Conservation (phyloP, 2,797 vertebrate genomes). For the Spinus pinus region DNA sequence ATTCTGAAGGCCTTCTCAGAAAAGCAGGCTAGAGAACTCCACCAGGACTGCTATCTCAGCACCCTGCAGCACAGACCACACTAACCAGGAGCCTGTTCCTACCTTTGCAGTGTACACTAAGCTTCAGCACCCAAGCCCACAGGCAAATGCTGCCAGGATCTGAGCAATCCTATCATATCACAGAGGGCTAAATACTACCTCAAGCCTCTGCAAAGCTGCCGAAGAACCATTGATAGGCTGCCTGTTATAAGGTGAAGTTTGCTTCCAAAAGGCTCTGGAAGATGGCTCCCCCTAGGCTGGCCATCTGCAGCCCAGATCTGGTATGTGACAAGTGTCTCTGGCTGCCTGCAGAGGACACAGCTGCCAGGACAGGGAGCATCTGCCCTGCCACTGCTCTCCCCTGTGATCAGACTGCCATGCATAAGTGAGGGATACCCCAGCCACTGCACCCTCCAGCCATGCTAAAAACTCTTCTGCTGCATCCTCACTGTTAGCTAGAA, state of each 20-base stretch:
- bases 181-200: neutral
- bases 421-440: neutral
- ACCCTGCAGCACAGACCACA: neutral
- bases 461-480: neutral
- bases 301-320: neutral
- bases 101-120: neutral
- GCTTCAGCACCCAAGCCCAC: neutral
- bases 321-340: neutral
- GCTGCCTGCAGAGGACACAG: neutral
- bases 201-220: neutral
- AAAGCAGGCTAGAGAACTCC: neutral
- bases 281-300: neutral
- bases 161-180: neutral
- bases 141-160: neutral
- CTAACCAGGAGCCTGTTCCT: neutral
- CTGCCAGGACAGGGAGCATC: neutral
- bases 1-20: neutral
- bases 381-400: neutral
- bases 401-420: rapidly evolving
- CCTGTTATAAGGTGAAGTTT: neutral
- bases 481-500: neutral
- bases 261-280: neutral
- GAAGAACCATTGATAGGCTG: neutral
- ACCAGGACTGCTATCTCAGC: neutral
- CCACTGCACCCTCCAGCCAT: neutral